These are phyloP conservation scores for Brachyptera putata DNA, from an alignment of 2,888 invertebrate genomes.

Conservation along the genomic window DNA sequence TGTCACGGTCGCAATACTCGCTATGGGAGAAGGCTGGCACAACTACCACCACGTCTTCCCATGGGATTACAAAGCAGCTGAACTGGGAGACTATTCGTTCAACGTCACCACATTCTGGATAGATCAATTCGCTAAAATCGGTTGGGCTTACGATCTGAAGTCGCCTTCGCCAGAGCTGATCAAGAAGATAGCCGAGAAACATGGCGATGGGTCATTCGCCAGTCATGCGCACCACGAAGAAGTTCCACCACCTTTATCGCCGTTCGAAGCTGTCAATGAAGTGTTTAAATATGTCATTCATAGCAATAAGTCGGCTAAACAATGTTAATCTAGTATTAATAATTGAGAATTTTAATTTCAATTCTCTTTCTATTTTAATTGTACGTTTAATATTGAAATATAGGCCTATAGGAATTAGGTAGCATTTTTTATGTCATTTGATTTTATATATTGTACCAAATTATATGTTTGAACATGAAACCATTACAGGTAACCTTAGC, in stretches of 20 bases:
- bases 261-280: not conserved
- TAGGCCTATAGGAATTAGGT: too few species aligned
- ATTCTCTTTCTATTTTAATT: too few species aligned
- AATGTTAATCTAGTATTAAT: too few species aligned
- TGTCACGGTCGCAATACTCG: constrained; percentile 38
- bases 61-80: constrained; percentile 65
- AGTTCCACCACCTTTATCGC: not conserved
- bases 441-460: too few species aligned
- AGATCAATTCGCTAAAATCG: constrained; percentile 65
- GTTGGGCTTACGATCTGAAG: constrained; percentile 77
- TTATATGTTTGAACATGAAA: too few species aligned
- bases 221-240: not conserved
- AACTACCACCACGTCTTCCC: constrained; percentile 58
- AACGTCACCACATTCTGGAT: constrained; percentile 67
- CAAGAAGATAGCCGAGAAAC: constrained; percentile 49
- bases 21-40: constrained; percentile 50
- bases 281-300: constrained; percentile 2
- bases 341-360: too few species aligned
- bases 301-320: not conserved
- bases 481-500: too few species aligned
- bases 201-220: constrained; percentile 54
- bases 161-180: constrained; percentile 56
- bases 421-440: too few species aligned
- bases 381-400: too few species aligned
- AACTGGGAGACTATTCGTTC: constrained; percentile 56